phyloP scores from a whole-genome alignment of 2,113 vertebrate species.

The Turnix velox region DNA sequence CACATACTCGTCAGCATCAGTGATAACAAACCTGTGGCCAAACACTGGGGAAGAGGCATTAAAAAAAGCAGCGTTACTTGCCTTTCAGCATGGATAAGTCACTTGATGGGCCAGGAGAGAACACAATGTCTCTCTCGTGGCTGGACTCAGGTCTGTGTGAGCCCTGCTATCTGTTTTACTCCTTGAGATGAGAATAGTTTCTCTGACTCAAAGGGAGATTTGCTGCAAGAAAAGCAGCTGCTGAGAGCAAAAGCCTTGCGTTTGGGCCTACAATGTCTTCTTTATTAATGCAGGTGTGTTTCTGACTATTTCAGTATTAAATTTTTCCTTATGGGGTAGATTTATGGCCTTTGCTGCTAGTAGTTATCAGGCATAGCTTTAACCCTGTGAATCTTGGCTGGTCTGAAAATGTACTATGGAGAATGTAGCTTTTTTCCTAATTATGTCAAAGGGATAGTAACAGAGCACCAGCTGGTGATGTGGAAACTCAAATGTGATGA shows the following conservation, averaged over 20 bases:
- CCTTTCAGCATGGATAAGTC: background rate
- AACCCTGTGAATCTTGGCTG: background rate
- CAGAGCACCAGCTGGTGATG: background rate
- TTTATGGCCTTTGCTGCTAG: background rate
- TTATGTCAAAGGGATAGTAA: background rate
- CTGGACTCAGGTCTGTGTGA: background rate
- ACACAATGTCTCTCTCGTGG: background rate
- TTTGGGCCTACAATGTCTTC: background rate
- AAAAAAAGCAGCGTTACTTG: background rate
- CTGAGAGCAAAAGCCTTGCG: background rate
- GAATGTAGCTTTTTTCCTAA: background rate
- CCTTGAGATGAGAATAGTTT: background rate
- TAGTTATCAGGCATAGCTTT: background rate
- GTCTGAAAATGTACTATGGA: background rate
- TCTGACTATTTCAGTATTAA: background rate
- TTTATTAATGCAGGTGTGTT: background rate
- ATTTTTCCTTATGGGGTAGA: background rate
- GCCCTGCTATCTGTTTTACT: background rate
- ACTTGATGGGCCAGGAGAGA: background rate
- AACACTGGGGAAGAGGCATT: slow-evolving; percentile 77
- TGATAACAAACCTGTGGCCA: slow-evolving; percentile 84
- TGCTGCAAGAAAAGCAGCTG: background rate
- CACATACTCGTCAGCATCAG: slow-evolving; percentile 80
- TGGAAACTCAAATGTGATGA: background rate
- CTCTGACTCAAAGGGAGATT: background rate